Base-by-base conservation (phyloP, 2,888 invertebrate genomes). In the Aromia moschata region DNA sequence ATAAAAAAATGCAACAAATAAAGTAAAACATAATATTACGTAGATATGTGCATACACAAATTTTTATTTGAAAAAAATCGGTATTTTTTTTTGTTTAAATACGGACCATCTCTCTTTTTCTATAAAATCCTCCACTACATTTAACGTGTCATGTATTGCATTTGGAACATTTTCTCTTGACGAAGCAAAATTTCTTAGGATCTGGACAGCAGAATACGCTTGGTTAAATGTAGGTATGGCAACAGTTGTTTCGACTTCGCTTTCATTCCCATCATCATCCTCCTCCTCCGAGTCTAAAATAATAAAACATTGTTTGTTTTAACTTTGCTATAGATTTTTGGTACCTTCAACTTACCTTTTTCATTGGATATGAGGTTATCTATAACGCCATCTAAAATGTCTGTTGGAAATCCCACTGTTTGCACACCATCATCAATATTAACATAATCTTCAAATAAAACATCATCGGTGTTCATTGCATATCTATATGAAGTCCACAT, bases 341-440 rank as follows among this genome's bases (percentile, higher is more conserved):
- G 4, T 25, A 25, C 4, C n/a, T n/a, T 5, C 4, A 25, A 25
- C 25, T 5, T 25, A 25, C 25, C 25, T 25, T 25, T 25, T 25
- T 25, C 25, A 25, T 25, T 25, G 9, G 25, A 9, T 5, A 9
- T 9, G 9, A 25, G 25, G 9, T 25, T 25, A 5, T 25, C 25
- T 25, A 25, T 25, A 25, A 25, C 25, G 9, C 25, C 15, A n/a
- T 44, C 44, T 17, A 44, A 44, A 44, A 44, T 44, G 18, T 44
- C 44, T 44, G 15, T 44, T 44, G 44, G 44, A 16, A 44, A 44
- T 5, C 16, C 44, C 44, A 44, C 15, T 44, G 44, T 44, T 7
- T 44, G 16, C 15, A 18, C 44, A 44, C 44, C 44, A 44, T 44
- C 44, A 18, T 44, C 44, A 17, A 44, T n/a, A 7, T 17, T 18